Base-by-base conservation (phyloP, 1,140 invertebrate species). In the Pomacea maculata region DNA sequence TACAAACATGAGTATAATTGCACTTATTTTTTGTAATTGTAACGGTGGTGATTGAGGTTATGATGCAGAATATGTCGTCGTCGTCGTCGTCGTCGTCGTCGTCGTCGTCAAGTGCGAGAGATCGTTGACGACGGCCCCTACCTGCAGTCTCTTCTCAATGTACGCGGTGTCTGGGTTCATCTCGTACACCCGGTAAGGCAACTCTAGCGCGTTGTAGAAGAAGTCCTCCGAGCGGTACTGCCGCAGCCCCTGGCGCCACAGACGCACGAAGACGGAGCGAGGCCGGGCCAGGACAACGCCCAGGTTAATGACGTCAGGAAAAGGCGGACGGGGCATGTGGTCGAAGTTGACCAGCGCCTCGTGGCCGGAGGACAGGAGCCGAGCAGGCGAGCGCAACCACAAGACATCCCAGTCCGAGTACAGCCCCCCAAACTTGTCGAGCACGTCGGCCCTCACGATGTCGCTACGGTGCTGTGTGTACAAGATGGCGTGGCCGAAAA, bases 381-480 rank as follows among this genome's bases (percentile, higher is more conserved):
- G 83, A 4, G 81, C 77, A n/a, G 84, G 85, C 12, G 80, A 81
- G 45, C 82, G 83, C 9, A 89, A 80, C 87, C 87, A 89, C 17
- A 89, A 67, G 1, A 85, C 88, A 80, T 89, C 88, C 88, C 88
- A 89, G 75, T 89, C 88, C 57, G 86, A 78, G 75, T 89, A 89
- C 7, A 89, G 83, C 2, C 88, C 88, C n/a, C 88, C 88, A 81
- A 88, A 89, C 82, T 87, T 87, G 17, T 86, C 80, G 19, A 89
- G 79, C 25, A 88, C 81, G 52, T 89, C 87, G 19, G 85, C 87
- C 68, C 88, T 75, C 17, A 89, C 83, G 7, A 89, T 81, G 79
- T 89, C 88, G 79, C 88, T 89, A 61, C 79, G 70, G 77, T 89
- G 88, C 15, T 86, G 84, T 4, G 78, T 82, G 76, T 86, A 88